phyloP scores from a whole-genome alignment of 2,888 invertebrate genomes.

The Merodon equestris region DNA sequence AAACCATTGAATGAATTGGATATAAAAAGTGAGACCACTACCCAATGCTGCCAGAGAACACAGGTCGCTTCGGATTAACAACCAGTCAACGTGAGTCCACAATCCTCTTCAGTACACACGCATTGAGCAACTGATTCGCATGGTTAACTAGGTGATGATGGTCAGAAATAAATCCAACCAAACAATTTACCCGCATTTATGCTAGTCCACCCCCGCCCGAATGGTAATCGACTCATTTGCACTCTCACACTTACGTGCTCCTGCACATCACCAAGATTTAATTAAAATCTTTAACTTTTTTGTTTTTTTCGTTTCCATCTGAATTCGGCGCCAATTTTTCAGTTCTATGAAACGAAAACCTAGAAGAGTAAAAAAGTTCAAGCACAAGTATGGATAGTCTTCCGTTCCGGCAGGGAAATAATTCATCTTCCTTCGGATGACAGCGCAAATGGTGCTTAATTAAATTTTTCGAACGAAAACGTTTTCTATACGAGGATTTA shows the following conservation, averaged over 20 bases:
- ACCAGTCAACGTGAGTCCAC: no score
- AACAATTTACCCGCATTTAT: background rate
- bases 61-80: no score
- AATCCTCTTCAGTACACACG: no score
- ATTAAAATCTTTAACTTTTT: constrained; percentile 7
- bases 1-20: no score
- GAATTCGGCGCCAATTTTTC: no score
- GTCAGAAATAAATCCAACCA: constrained; percentile 5
- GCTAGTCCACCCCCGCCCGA: background rate
- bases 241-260: no score
- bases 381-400: background rate
- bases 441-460: constrained; percentile 7
- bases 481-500: background rate
- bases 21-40: no score
- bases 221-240: background rate
- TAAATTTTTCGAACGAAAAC: constrained; percentile 6
- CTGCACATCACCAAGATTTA: background rate
- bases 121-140: constrained; percentile 34
- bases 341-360: no score
- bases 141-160: constrained; percentile 39
- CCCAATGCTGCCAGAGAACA: no score
- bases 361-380: no score
- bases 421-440: constrained; percentile 7
- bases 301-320: no score
- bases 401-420: background rate